Evolutionary conservation across 30 jellyfish, hydroid and myxozoan genomes (phyloP).

Genomic region (Aurelia coerulea): DNA sequence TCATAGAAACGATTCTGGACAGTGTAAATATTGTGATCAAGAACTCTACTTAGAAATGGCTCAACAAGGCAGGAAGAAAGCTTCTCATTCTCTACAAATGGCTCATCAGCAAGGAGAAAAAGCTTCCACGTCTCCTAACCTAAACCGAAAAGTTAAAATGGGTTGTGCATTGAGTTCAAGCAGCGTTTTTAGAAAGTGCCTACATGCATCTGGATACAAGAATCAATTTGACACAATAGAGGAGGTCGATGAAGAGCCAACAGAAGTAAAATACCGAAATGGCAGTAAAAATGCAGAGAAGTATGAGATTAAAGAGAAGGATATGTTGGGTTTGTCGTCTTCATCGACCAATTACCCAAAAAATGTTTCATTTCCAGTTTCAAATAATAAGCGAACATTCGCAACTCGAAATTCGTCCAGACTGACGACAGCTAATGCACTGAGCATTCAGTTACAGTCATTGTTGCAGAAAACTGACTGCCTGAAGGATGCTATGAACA

Average conservation of each 20-base stretch:
- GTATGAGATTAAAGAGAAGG: neutral
- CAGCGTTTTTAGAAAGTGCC: slow-evolving; percentile 1
- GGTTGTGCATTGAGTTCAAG: neutral
- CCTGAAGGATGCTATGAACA: neutral
- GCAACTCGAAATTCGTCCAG: neutral
- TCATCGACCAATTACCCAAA: too few relatives aligned
- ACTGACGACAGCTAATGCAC: neutral
- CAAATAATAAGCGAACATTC: neutral
- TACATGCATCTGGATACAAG: slow-evolving; percentile 10
- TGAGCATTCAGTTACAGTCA: neutral
- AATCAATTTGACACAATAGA: slow-evolving; percentile 4
- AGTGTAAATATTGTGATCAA: too few relatives aligned
- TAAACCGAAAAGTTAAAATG: too few relatives aligned
- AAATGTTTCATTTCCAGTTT: neutral
- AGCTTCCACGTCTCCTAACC: too few relatives aligned
- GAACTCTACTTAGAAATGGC: too few relatives aligned
- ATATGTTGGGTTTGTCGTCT: neutral
- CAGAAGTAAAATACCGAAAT: neutral
- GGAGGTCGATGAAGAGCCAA: slow-evolving; percentile 45
- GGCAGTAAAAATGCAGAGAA: neutral
- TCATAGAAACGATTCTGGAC: too few relatives aligned
- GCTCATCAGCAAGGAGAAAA: too few relatives aligned
- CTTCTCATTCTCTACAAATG: too few relatives aligned
- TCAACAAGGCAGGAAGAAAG: too few relatives aligned
- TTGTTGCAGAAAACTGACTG: neutral